Base-by-base conservation (phyloP, 2,888 invertebrate species). In the Augiades crinisus region DNA sequence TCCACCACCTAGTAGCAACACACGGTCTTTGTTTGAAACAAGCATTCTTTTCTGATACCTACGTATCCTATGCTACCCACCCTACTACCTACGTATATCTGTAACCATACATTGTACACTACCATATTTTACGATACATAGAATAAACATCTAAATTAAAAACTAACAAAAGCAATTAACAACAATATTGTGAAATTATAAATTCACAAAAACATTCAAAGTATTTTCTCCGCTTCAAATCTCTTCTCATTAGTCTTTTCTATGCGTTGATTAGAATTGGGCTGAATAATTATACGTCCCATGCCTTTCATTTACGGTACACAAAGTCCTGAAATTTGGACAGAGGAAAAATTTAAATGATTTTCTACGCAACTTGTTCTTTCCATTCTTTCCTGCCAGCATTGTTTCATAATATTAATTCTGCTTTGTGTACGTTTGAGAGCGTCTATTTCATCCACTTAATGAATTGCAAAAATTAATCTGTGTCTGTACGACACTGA, bases 391-490 rank as follows among this genome's bases (percentile, higher is more conserved):
- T 40, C 24, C 33, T 41, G 33, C 16, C 47, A 24, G 40, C 40
- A 22, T 49, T 49, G 47, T 47, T 38, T 47, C 38, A 33, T 49
- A 41, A 41, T 41, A 41, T 41, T 41, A 49, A 34, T 49, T 41
- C 33, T 22, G 33, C 49, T 49, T 49, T 41, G 49, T 40, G 14
- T 31, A 41, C 49, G 40, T 47, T 41, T 41, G 33, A 49, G 24
- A 33, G 40, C 49, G 49, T 33, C 33, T 49, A 49, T 49, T 47
- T 33, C 47, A 33, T 40, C 8, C 33, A 33, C 33, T 33, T 49
- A 49, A 49, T 49, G 33, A 33, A 49, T 49, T 41, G 49, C 49
- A 19, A 37, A 50, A 21, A 50, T 44, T 50, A 50, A 37, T 50
- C 37, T 38, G 14, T 40, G 52, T 45, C 44, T n/a, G 33, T 45